Base-by-base conservation (phyloP, 2,113 vertebrate genomes). In the Oreochromis niloticus region DNA sequence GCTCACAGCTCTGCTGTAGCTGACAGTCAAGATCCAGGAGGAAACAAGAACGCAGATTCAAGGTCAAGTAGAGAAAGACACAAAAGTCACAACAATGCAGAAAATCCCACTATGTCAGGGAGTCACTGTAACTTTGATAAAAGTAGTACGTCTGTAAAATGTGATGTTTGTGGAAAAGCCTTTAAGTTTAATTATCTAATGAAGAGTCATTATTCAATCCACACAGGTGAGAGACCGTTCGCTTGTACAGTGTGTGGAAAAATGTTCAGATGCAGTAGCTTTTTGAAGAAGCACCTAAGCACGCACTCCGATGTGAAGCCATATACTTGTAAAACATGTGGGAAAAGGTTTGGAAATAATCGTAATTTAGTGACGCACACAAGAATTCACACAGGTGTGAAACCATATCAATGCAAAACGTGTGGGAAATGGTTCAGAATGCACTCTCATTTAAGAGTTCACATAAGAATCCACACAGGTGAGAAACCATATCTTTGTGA, bases 1-100 rank as follows among this genome's bases (percentile, higher is more conserved):
- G 0, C 1, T 63, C 59, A 63, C 32, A 63, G 0, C 59, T 63
- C 0, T 36, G 59, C 6, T 63, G 30, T 1, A 63, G 59, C 16
- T 4, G 59, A 63, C 16, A 63, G 59, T 34, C 59, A 2, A 63
- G 30, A 36, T 63, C 30, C 6, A 9, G 32, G 59, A 36, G 59
- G 59, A 36, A 63, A 36, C 16, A 36, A 34, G 59, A 63, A 63
- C 5, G 0, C 9, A 63, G 59, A 19, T 63, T 63, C 59, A 34
- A 34, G 30, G 3, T 34, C 59, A 63, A 63, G 16, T 34, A 63
- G 1, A 34, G 27, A 63, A 36, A 63, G 6, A 19, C 59, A 19
- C 30, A 34, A 4, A 61, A 2, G 59, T 61, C 3, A 63, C 59
- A 63, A 63, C 30, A 63, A 34, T 63, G 16, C 30, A 63, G 59